Conservation (phyloP, 2,888 invertebrate genomes). For the Drosophila paracracens region DNA sequence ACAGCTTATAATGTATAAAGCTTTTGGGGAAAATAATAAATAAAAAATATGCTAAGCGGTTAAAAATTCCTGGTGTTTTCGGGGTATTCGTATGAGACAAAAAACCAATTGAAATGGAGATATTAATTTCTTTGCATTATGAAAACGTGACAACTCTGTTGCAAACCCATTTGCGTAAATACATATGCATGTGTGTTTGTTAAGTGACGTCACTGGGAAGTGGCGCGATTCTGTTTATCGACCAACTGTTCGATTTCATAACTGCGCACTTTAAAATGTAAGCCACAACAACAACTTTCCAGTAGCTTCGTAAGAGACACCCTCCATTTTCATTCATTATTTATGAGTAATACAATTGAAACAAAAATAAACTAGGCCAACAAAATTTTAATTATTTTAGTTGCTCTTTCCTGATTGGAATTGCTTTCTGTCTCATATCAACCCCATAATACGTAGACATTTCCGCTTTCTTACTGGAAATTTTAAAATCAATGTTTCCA, state of each 20-base stretch:
- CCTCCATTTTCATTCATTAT: background rate
- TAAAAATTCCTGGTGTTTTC: background rate
- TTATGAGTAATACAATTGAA: background rate
- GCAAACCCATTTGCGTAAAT: background rate
- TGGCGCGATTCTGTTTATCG: slow-evolving; percentile 43
- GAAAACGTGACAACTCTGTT: slow-evolving; percentile 16
- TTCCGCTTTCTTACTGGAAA: background rate
- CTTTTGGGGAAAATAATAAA: background rate
- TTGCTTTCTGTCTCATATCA: background rate
- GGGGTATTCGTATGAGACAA: too few species aligned
- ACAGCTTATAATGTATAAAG: background rate
- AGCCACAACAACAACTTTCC: background rate
- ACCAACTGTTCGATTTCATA: slow-evolving; percentile 18
- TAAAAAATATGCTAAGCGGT: background rate
- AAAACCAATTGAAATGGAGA: background rate
- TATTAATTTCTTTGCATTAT: background rate
- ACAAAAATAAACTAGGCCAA: background rate
- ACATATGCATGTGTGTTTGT: background rate
- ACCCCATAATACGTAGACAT: background rate
- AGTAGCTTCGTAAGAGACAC: background rate
- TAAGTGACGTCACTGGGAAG: slow-evolving; percentile 37
- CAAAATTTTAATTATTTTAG: background rate
- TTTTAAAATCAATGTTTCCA: background rate
- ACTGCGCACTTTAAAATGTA: slow-evolving; percentile 9
- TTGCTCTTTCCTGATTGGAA: background rate